Base-by-base conservation (phyloP, 2,888 invertebrate species). In the Euspilapteryx auroguttella region DNA sequence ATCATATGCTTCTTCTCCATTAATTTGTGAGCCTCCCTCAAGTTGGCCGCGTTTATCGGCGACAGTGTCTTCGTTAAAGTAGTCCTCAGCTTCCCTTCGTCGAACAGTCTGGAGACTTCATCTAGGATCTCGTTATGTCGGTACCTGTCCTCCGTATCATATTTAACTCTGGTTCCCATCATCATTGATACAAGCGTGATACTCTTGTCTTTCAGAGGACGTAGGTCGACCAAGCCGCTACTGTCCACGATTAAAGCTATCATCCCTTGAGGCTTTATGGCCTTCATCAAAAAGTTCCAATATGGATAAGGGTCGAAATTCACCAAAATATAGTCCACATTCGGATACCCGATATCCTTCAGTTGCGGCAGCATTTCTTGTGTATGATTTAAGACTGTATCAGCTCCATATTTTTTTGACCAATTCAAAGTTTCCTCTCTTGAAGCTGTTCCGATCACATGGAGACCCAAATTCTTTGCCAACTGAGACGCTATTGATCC, bases 291-390 rank as follows among this genome's bases (percentile, higher is more conserved):
- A 1, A 55, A 58, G 17, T 65, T 45, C 73, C 73, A 73, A 25
- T 73, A 71, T 2, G 64, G 65, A 21, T 45, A 63, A 8, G 73
- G 73, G 33, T 73, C 71, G 34, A 57, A 69, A 33, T 65, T 69
- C 0, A 66, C 58, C 5, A 73, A 34, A 25, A 73, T 65, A 23
- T 44, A 65, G 34, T 73, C 63, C 2, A 73, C 65, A 21, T 65
- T 66, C 14, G 40, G 44, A 38, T 45, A 59, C 2, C 66, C 64
- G 29, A 50, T 46, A 2, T 41, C 47, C 36, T 55, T 44, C 4
- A 73, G 39, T 33, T 71, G 69, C 6, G 57, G 49, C 12, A 53
- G 12, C 21, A 73, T 38, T 34, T 68, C 51, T 31, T 53, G 37
- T 2, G 49, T 51, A 32, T 73, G 69, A 31, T 73, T 61, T 0